A percentile compares a stretch with the other conserved stretches of the same genome.
phyloP scores from a whole-genome alignment of 2,888 invertebrate species.

The Dasysyrphus albostriatus region DNA sequence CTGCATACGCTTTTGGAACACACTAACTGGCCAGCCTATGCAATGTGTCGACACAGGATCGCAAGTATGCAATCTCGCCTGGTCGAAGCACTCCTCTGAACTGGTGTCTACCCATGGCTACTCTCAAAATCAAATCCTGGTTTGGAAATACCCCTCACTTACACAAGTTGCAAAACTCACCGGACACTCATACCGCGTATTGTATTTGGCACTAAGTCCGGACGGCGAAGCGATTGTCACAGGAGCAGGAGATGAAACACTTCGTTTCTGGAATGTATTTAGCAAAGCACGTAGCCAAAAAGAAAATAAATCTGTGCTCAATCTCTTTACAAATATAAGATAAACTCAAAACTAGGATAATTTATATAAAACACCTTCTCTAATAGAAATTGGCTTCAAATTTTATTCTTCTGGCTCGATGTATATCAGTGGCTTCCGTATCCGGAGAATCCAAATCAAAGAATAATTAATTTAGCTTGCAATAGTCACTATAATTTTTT shows the following conservation, averaged over 20 bases:
- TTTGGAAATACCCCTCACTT: constrained; percentile 99
- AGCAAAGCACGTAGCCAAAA: constrained; percentile 97
- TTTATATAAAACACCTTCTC: constrained; percentile 40
- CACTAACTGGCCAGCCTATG: constrained; percentile 98
- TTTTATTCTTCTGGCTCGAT: constrained; percentile 3
- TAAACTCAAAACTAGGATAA: constrained; percentile 81
- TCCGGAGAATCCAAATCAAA: constrained; percentile 16
- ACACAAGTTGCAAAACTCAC: constrained; percentile 98
- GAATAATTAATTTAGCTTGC: constrained; percentile 21
- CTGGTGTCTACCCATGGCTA: constrained; percentile 99
- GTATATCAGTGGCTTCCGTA: constrained; percentile 33
- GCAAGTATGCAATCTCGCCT: constrained; percentile 98
- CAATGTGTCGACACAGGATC: constrained; percentile 99
- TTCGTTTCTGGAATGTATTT: constrained; percentile 99
- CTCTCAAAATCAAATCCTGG: constrained; percentile 98
- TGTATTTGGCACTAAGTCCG: constrained; percentile 98
- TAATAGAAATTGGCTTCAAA: constrained; percentile 13
- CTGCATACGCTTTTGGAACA: constrained; percentile 99
- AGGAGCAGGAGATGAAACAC: constrained; percentile 98
- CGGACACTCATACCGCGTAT: constrained; percentile 97
- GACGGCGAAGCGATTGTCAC: constrained; percentile 99
- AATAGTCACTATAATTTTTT: constrained; percentile 13
- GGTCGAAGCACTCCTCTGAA: constrained; percentile 99
- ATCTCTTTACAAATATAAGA: constrained; percentile 95
- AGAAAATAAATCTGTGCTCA: constrained; percentile 96